Base-by-base conservation (phyloP, 1,140 invertebrate species). In the Anagrus nilaparvatae region DNA sequence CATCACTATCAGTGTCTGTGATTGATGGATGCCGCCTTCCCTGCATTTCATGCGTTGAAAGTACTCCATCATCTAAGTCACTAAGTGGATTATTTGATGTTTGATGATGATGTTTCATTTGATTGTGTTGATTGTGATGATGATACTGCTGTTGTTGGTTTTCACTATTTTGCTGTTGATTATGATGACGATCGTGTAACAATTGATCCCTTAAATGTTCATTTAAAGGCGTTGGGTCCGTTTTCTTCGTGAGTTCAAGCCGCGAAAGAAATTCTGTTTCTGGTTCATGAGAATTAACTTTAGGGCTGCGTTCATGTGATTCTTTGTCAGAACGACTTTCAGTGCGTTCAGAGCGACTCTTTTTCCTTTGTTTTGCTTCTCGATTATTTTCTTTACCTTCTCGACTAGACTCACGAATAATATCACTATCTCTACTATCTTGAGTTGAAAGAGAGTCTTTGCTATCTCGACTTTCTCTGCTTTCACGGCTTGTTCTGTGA, bases 1-100 rank as follows among this genome's bases (percentile, higher is more conserved):
- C 76, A 49, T 79, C 77, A 58, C 83, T 83, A 52, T 85, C 83
- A 24, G 81, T 82, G 53, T 71, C 65, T 3, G 71, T 67, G 1
- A 63, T 60, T 0, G 64, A 67, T 3, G 63, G 58, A 53, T 66
- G 61, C 10, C 65, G 51, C 10, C 50, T 48, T 4, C 46, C 53
- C 33, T 66, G 64, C 30, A 65, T 65, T 18, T 67, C 66, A 35
- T 66, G 59, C 12, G 53, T 61, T 0, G 60, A 66, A 4, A 65
- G 36, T 0, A 48, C 52, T 4, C 61, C 61, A 20, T 66, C 56
- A 19, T 69, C 66, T 1, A 59, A 40, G 24, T 69, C 66, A 18
- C 61, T 66, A n/a, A n/a, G n/a, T n/a, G n/a, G n/a, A n/a, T n/a
- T n/a, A n/a, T n/a, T n/a, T n/a, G n/a, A n/a, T n/a, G n/a, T n/a